phyloP scores from a whole-genome alignment of 2,113 vertebrate species.

The Leucopsar rothschildi region DNA sequence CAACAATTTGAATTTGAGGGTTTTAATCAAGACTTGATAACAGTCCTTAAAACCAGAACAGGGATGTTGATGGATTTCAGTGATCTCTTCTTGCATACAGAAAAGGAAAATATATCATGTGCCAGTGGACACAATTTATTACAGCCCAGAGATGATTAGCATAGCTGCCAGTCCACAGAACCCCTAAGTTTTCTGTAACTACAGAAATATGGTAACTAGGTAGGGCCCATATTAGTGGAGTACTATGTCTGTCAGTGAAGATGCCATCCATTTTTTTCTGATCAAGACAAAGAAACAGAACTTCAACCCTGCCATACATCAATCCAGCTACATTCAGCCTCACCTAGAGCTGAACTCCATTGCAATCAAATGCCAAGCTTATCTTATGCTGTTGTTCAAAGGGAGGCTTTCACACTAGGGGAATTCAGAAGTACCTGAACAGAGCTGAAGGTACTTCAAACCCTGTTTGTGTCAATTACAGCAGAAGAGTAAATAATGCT shows the following conservation, averaged over 20 bases:
- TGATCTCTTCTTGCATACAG: neutral
- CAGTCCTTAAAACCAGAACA: neutral
- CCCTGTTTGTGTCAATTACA: neutral
- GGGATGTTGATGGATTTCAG: neutral
- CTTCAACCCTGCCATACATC: neutral
- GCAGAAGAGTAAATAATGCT: neutral
- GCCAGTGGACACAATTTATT: neutral
- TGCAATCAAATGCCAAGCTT: neutral
- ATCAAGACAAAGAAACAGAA: neutral
- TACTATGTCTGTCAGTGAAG: fast-evolving
- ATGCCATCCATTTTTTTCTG: neutral
- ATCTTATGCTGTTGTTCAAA: neutral
- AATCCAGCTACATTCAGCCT: neutral
- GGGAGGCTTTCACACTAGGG: neutral
- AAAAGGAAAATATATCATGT: neutral
- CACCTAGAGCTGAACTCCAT: neutral
- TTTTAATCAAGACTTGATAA: neutral
- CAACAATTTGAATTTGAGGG: too few relatives aligned
- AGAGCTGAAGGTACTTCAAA: neutral
- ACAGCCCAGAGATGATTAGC: neutral
- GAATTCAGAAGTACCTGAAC: neutral
- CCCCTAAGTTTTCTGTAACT: neutral
- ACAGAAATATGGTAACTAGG: neutral
- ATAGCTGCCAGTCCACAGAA: neutral
- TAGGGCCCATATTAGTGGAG: neutral